Base-by-base conservation (phyloP, 2,797 vertebrate genomes). In the Crypturellus tataupa region DNA sequence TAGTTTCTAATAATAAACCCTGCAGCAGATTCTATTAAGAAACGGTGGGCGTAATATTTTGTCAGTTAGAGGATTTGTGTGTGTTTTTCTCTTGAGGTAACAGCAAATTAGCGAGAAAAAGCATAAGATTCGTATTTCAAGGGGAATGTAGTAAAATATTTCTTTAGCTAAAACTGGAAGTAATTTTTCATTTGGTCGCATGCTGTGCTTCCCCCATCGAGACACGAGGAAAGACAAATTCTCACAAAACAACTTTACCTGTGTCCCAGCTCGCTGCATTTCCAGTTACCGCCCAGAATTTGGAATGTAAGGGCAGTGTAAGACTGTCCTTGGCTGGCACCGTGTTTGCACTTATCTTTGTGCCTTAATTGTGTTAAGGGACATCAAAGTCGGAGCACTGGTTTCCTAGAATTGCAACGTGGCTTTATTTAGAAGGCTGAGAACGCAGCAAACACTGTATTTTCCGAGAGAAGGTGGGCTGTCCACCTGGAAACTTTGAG, bases 41-140 rank as follows among this genome's bases (percentile, higher is more conserved):
- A 90, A 91, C 4, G 68, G 77, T 86, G 63, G 87, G 87, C 3
- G 33, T 67, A 87, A 67, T 95, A 55, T 91, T 92, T 91, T 94
- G 40, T 89, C 87, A 77, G 37, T 42, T 84, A 8, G 31, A 88
- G 17, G 9, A 56, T 56, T 53, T 49, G 47, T 49, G 47, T 25
- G 6, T 49, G 23, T 24, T 51, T 56, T 44, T 76, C 64, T 87
- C 88, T 88, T 90, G 56, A 68, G 53, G 47, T 35, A 88, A 59
- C 25, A 62, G 3, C 35, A 84, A 73, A 63, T 80, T 21, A 82
- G 37, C 77, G 40, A 65, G 33, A 33, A 77, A 94, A 93, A 27
- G 4, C 49, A 64, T 33, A 65, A 75, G 87, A 80, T 63, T 80
- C 19, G 11, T 59, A 89, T 62, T 90, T 72, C 44, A 65, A 63